Percentiles rank a stretch among this genome's conserved stretches.
phyloP scores from a whole-genome alignment of 2,113 vertebrate species.

The Oenanthe oenanthe region DNA sequence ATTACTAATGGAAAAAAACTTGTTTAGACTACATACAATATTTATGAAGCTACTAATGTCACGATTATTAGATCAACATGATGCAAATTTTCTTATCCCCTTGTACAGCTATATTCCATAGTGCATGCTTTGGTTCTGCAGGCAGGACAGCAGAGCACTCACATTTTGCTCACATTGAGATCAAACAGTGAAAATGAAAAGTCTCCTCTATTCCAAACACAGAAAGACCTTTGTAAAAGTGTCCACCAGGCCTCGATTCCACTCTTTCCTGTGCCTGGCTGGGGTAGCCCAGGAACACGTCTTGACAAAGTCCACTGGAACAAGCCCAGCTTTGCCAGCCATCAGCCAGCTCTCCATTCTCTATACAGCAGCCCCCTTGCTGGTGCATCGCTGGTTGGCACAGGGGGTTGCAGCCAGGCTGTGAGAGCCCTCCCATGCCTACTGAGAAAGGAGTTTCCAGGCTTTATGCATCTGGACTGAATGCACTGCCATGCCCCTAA shows the following conservation, averaged over 20 bases:
- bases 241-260: not conserved
- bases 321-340: not conserved
- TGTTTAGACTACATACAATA: conserved; percentile 85
- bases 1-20: conserved; percentile 83
- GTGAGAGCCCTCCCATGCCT: not conserved
- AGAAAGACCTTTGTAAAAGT: not conserved
- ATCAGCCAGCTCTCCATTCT: not conserved
- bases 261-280: not conserved
- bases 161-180: conserved; percentile 61
- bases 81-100: conserved; percentile 71
- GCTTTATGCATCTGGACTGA: not conserved
- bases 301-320: not conserved
- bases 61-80: conserved; percentile 77
- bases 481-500: not conserved
- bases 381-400: not conserved
- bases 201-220: not conserved
- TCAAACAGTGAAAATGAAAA: conserved; percentile 5
- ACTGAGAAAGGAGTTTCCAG: not conserved
- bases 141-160: conserved; percentile 47
- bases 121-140: conserved; percentile 79
- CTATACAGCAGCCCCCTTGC: not conserved
- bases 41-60: conserved; percentile 85
- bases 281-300: not conserved
- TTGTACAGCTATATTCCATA: conserved; percentile 71
- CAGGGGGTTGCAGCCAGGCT: accelerated